Base-by-base conservation (phyloP, 2,888 invertebrate genomes). In the Achlya flavicornis region DNA sequence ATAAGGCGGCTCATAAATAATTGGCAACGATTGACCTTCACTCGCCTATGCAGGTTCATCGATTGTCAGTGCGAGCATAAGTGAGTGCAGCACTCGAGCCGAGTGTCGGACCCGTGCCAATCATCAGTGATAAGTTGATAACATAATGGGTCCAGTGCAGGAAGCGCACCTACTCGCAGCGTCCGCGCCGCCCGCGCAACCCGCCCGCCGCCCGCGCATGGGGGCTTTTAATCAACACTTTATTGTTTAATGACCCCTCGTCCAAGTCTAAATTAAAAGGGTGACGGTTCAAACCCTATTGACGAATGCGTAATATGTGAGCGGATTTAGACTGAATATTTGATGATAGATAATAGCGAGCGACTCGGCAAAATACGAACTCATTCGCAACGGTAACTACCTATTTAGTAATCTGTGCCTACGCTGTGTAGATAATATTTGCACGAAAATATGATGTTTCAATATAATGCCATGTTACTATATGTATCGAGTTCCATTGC, bases 181-280 rank as follows among this genome's bases (percentile, higher is more conserved):
- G 73, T 76, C 80, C 77, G 74, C 75, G 19, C 73, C 71, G 72
- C 66, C 70, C 75, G 10, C 53, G n/a, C 48, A 16, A 4, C n/a
- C 48, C 69, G 75, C 74, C 75, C 74, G 75, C 76, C 80, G 83
- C 86, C 85, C 87, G 88, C 88, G 89, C 92, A 93, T 93, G 90
- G 91, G 93, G 93, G 93, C 93, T 93, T 93, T 93, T 93, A 93
- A 93, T 93, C 93, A 93, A 93, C 93, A 93, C 93, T 93, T 92
- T 93, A 93, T 93, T 93, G 93, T 93, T 93, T 93, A 93, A 93
- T 93, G 93, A 92, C 92, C 93, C 92, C 88, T 92, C 91, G 91
- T 85, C 87, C 87, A 84, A 88, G 79, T 89, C 89, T 92, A 93
- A 93, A 93, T 93, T 93, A 93, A 93, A 93, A 93, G 93, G 93